phyloP scores from a whole-genome alignment of 2,888 invertebrate genomes.

The Morpho deidamia region DNA sequence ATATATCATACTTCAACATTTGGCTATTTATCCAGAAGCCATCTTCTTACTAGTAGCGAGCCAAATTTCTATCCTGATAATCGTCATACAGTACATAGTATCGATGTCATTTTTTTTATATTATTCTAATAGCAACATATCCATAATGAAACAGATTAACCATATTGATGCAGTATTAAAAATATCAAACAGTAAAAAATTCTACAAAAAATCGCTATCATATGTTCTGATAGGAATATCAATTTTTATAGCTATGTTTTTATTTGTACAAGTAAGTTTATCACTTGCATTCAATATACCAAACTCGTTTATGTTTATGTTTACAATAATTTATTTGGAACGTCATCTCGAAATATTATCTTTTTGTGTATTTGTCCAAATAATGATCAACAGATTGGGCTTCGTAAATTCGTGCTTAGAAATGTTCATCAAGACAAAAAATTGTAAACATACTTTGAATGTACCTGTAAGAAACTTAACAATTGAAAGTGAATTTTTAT shows the following conservation, averaged over 20 bases:
- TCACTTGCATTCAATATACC: too few relatives aligned
- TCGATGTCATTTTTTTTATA: slow-evolving; percentile 34
- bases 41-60: slow-evolving; percentile 20
- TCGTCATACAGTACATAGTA: slow-evolving; percentile 35
- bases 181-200: slow-evolving; percentile 22
- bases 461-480: too few relatives aligned
- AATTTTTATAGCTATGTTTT: slow-evolving; percentile 26
- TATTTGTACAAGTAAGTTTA: too few relatives aligned
- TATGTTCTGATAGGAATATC: slow-evolving; percentile 7
- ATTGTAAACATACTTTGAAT: too few relatives aligned
- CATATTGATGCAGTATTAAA: slow-evolving; percentile 32
- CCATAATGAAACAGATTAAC: slow-evolving; percentile 34
- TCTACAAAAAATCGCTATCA: slow-evolving; percentile 28
- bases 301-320: too few relatives aligned
- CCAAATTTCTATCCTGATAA: slow-evolving; percentile 33
- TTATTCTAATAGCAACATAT: slow-evolving; percentile 32
- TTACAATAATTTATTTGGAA: too few relatives aligned
- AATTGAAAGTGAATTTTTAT: too few relatives aligned
- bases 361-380: too few relatives aligned
- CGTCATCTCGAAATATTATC: too few relatives aligned
- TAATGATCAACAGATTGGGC: too few relatives aligned
- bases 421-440: too few relatives aligned
- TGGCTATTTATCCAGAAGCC: slow-evolving; percentile 24
- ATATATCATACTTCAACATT: slow-evolving; percentile 21
- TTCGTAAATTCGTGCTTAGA: too few relatives aligned